These are phyloP conservation scores for Vanessa cardui DNA, from an alignment of 2,888 invertebrate genomes.

Conservation along the genomic window DNA sequence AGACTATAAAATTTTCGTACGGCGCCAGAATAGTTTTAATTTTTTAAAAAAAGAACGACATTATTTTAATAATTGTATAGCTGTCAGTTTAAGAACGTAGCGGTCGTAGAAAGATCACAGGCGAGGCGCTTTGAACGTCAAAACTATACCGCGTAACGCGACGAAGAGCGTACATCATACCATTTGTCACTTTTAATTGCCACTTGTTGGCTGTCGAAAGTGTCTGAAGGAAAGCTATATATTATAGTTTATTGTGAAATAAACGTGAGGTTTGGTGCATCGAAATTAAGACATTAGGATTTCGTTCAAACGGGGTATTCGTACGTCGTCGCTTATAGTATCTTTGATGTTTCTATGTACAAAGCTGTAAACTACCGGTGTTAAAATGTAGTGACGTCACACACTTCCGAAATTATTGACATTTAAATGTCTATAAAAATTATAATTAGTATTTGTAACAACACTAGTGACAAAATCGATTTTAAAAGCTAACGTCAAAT, in stretches of 20 bases:
- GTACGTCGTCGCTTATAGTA: conserved; percentile 53
- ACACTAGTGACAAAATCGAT: neutral
- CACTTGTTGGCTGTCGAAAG: conserved; percentile 75
- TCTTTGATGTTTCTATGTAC: conserved; percentile 57
- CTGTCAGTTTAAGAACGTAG: conserved; percentile 45
- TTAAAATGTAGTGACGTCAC: neutral
- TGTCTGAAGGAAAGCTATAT: conserved; percentile 67
- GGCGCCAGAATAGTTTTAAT: conserved; percentile 15
- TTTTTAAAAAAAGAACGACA: conserved; percentile 16
- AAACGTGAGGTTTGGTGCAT: conserved; percentile 47
- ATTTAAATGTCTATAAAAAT: neutral
- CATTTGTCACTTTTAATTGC: conserved; percentile 83
- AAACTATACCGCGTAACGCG: conserved; percentile 57
- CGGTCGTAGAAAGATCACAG: conserved; percentile 66
- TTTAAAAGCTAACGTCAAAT: no score
- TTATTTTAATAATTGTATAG: conserved; percentile 31
- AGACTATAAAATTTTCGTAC: neutral
- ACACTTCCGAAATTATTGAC: neutral
- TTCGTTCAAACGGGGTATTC: conserved; percentile 62
- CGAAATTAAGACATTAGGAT: conserved; percentile 69
- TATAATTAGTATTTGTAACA: neutral
- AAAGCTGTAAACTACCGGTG: conserved; percentile 44
- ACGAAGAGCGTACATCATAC: conserved; percentile 63
- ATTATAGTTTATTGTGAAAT: conserved; percentile 78
- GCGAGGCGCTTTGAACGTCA: conserved; percentile 58